These are phyloP conservation scores for Rhagophthalmus giganteus DNA, from an alignment of 2,888 invertebrate genomes.

Conservation along the genomic window DNA sequence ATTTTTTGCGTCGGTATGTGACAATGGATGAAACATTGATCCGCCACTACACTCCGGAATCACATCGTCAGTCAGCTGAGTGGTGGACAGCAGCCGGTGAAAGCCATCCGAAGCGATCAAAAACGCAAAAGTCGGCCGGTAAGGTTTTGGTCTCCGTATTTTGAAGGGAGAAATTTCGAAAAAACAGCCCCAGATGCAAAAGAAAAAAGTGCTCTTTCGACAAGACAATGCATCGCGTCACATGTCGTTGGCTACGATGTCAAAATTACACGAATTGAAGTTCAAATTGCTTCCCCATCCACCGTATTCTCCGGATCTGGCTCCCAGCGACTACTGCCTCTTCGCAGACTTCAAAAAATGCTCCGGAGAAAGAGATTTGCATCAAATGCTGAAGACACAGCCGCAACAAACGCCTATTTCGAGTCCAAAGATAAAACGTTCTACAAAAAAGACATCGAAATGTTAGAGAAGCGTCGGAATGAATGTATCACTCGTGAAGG, in stretches of 20 bases:
- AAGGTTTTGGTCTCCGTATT: too few species aligned
- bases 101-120: too few species aligned
- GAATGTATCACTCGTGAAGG: too few species aligned
- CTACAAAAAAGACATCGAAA: too few species aligned
- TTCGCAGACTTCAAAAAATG: constrained; percentile 8
- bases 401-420: constrained; percentile 16
- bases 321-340: constrained; percentile 4
- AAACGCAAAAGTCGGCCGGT: too few species aligned
- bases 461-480: too few species aligned
- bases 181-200: constrained; percentile 12
- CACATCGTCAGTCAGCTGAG: neutral
- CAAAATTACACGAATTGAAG: constrained; percentile 7
- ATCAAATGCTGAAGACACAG: constrained; percentile 7
- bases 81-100: neutral
- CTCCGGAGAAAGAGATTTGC: constrained; percentile 11
- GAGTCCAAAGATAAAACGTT: too few species aligned
- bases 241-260: constrained; percentile 5
- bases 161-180: constrained; percentile 1
- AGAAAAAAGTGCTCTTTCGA: constrained; percentile 6
- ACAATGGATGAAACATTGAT: neutral
- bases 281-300: too few species aligned
- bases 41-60: neutral
- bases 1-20: neutral
- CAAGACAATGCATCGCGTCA: constrained; percentile 10
- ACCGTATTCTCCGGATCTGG: constrained; percentile 6